phyloP scores from a whole-genome alignment of 2,888 invertebrate genomes.

The Eucera pruinosa region DNA sequence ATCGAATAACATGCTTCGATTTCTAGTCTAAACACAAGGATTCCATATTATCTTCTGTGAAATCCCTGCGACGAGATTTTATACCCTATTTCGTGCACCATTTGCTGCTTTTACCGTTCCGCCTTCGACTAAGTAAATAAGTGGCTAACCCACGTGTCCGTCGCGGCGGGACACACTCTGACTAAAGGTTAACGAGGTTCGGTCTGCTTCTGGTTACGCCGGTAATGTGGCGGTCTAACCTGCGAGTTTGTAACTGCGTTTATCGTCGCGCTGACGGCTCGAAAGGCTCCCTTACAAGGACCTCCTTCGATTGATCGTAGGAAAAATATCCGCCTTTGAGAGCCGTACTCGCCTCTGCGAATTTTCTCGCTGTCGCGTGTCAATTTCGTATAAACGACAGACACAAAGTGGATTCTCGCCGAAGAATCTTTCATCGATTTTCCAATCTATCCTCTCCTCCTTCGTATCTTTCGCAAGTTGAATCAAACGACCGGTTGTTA shows the following conservation, averaged over 20 bases:
- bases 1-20: neutral
- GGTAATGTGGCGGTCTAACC: conserved; percentile 51
- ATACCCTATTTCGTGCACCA: conserved; percentile 40
- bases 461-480: too few relatives aligned
- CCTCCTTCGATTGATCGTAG: conserved; percentile 1
- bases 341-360: neutral
- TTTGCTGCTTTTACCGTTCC: conserved; percentile 57
- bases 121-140: conserved; percentile 62
- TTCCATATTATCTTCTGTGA: neutral
- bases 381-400: conserved; percentile 1
- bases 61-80: conserved; percentile 25
- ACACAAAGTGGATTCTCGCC: neutral
- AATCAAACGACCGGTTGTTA: too few relatives aligned
- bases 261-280: conserved; percentile 41
- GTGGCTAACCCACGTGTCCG: conserved; percentile 58
- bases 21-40: neutral
- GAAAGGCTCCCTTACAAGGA: neutral
- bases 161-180: conserved; percentile 57
- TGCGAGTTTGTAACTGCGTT: conserved; percentile 53
- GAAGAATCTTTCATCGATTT: conserved; percentile 3
- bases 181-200: conserved; percentile 65
- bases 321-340: conserved; percentile 15
- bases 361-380: conserved; percentile 12
- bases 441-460: neutral
- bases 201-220: conserved; percentile 58